Percentiles rank a stretch among this genome's conserved stretches.
Conservation (phyloP, 2,113 vertebrate species). For the Podarcis raffonei region DNA sequence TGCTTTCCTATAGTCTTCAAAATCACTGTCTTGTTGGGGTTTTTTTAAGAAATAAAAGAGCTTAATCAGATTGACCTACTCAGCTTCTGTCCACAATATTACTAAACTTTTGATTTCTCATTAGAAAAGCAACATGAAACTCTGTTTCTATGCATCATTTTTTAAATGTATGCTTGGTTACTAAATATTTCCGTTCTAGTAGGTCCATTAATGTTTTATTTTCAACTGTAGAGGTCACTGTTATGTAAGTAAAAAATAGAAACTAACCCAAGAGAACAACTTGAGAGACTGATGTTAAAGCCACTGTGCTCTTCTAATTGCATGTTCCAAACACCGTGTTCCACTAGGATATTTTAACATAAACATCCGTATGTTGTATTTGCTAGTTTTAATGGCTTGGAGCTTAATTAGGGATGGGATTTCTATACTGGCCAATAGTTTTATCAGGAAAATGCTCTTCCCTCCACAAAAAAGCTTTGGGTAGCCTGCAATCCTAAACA, state of each 20-base stretch:
- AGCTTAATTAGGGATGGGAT: background rate
- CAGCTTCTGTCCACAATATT: background rate
- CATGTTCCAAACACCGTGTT: background rate
- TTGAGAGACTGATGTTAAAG: background rate
- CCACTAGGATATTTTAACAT: background rate
- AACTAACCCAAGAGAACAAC: background rate
- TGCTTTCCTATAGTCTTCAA: background rate
- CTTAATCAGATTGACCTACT: constrained; percentile 11
- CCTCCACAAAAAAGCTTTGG: background rate
- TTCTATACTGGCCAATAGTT: background rate
- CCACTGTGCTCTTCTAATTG: background rate
- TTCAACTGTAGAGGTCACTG: background rate
- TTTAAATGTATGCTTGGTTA: background rate
- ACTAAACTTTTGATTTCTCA: constrained; percentile 7
- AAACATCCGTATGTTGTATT: background rate
- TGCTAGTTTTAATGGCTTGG: background rate
- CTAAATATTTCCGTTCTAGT: fast-evolving
- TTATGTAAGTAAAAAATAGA: background rate
- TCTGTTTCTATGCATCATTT: background rate
- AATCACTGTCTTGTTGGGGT: fast-evolving
- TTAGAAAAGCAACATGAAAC: background rate
- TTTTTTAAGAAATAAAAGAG: background rate
- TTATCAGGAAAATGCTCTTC: too few relatives aligned
- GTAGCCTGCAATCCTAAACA: background rate
- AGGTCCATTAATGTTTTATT: background rate